phyloP scores from a whole-genome alignment of 2,797 vertebrate species.

The Enteromius unitaeniatus region DNA sequence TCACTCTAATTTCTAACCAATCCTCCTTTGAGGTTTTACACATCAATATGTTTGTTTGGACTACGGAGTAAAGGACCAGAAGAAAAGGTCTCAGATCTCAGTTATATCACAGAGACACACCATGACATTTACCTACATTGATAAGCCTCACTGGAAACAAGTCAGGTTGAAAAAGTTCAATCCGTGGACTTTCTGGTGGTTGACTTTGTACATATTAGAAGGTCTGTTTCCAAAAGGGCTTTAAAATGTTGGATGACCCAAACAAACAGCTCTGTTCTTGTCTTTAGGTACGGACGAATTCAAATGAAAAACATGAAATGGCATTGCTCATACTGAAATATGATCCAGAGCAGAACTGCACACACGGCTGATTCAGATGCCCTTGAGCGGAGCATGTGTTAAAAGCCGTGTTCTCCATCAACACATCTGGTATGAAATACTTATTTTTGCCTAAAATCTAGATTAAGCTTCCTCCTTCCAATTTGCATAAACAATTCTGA shows the following conservation, averaged over 20 bases:
- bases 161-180: conserved; percentile 50
- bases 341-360: background rate
- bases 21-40: conserved; percentile 1
- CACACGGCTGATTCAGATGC: conserved; percentile 8
- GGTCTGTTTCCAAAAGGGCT: conserved; percentile 17
- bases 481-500: conserved; percentile 10
- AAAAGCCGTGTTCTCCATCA: conserved; percentile 13
- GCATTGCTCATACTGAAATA: conserved; percentile 24
- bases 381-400: conserved; percentile 19
- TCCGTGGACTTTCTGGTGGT: background rate
- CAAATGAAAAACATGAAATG: conserved; percentile 1
- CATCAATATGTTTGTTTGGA: conserved; percentile 24
- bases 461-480: conserved; percentile 3
- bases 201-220: conserved; percentile 12
- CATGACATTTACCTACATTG: conserved; percentile 45
- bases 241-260: conserved; percentile 26
- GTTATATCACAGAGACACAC: conserved; percentile 41
- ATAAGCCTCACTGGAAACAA: conserved; percentile 37
- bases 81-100: conserved; percentile 19
- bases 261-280: conserved; percentile 2
- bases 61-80: background rate
- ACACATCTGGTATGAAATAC: conserved; percentile 14
- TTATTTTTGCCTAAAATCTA: conserved; percentile 3
- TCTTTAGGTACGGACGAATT: conserved; percentile 2
- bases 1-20: background rate